Evolutionary conservation across 2,797 vertebrate genomes (phyloP).

Genomic region (Phoeniculus purpureus): DNA sequence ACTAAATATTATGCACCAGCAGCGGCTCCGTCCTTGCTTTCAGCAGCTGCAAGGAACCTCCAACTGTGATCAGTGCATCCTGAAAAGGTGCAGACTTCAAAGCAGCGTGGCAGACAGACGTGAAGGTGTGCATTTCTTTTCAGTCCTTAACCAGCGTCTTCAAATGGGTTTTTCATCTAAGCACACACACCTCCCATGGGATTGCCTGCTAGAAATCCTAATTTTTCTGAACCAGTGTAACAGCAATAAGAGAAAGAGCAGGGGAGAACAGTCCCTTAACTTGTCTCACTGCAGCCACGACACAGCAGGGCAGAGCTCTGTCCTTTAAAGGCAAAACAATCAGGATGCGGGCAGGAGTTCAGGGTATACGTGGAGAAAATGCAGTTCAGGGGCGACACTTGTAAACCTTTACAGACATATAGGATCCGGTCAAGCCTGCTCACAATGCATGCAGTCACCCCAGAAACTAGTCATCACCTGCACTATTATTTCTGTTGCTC

Average conservation of each 20-base stretch:
- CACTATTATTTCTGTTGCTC: neutral
- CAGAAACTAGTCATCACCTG: neutral
- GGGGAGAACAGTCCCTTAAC: neutral
- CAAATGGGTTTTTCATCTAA: neutral
- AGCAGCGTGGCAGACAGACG: neutral
- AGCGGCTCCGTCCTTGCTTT: neutral
- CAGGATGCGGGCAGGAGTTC: neutral
- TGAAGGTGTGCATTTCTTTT: accelerated
- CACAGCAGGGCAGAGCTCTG: neutral
- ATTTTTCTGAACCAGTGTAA: neutral
- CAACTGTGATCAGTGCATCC: accelerated
- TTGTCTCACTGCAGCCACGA: neutral
- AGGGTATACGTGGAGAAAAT: neutral
- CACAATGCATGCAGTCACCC: neutral
- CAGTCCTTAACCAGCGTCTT: neutral
- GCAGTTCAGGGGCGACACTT: neutral
- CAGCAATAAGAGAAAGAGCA: neutral
- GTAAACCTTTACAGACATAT: neutral
- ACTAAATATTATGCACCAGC: neutral
- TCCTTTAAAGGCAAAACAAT: neutral
- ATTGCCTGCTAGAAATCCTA: accelerated
- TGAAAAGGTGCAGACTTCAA: neutral
- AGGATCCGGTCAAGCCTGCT: neutral
- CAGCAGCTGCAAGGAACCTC: neutral
- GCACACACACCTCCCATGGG: neutral